A percentile compares a stretch with the other conserved stretches of the same genome.
Conservation (phyloP, 1,140 invertebrate species). For the Propsilocerus akamusi region DNA sequence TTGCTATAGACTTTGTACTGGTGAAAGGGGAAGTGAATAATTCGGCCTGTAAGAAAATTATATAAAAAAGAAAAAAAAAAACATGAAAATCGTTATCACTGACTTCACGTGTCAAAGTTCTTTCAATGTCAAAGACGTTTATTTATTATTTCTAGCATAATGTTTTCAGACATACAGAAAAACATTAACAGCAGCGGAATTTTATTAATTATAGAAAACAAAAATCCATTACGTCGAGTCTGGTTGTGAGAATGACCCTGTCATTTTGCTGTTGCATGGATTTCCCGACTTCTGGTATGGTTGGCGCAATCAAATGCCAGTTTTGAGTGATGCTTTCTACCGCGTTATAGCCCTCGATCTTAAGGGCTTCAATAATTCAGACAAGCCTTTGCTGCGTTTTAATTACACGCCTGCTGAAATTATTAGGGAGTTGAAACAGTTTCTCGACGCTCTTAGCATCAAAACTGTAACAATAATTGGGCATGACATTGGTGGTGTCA, state of each 20-base stretch:
- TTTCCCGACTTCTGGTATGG: constrained; percentile 61
- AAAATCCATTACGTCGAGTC: constrained; percentile 60
- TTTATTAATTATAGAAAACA: background rate
- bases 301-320: constrained; percentile 41
- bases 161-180: too few relatives aligned
- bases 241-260: constrained; percentile 33
- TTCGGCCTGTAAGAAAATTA: too few relatives aligned
- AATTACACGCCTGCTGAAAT: constrained; percentile 42
- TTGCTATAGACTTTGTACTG: too few relatives aligned
- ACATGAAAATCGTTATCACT: too few relatives aligned
- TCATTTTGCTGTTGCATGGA: constrained; percentile 51
- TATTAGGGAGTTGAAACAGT: constrained; percentile 45
- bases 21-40: too few relatives aligned
- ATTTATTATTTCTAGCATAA: too few relatives aligned
- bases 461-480: constrained; percentile 43
- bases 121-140: too few relatives aligned
- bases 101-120: too few relatives aligned
- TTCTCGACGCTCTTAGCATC: constrained; percentile 41
- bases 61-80: too few relatives aligned
- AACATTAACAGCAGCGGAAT: too few relatives aligned
- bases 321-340: constrained; percentile 8
- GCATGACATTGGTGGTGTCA: constrained; percentile 63
- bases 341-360: constrained; percentile 60
- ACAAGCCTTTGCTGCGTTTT: constrained; percentile 44
- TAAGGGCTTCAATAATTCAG: constrained; percentile 65